Percentiles rank a stretch among this genome's conserved stretches.
Conservation (phyloP, 2,797 vertebrate species). For the Chiloscyllium punctatum region DNA sequence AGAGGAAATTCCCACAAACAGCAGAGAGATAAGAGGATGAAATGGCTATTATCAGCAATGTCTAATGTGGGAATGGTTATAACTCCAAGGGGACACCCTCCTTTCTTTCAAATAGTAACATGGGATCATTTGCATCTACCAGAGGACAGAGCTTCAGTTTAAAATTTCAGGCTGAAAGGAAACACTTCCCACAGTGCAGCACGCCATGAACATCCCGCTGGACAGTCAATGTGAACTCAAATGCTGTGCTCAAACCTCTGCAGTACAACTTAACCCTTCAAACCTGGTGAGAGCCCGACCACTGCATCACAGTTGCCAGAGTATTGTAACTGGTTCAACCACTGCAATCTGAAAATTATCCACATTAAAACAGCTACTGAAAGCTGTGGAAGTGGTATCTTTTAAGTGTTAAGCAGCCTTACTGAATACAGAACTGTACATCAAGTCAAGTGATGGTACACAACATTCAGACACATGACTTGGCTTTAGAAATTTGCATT, state of each 20-base stretch:
- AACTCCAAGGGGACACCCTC: not conserved
- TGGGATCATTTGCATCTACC: not conserved
- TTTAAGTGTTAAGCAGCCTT: not conserved
- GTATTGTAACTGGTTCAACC: not conserved
- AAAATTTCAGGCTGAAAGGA: not conserved
- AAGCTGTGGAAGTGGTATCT: not conserved
- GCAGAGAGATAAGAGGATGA: not conserved
- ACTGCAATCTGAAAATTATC: not conserved
- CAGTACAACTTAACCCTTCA: not conserved
- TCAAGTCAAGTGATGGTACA: not conserved
- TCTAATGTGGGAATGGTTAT: not conserved
- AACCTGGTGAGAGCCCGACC: not conserved
- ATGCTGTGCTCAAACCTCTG: not conserved
- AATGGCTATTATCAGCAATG: not conserved
- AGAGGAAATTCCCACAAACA: not conserved
- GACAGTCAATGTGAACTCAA: not conserved
- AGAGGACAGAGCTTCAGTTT: not conserved
- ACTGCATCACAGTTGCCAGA: not conserved
- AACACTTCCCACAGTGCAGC: not conserved
- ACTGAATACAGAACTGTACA: not conserved
- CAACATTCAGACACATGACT: not conserved
- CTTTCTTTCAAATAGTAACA: not conserved
- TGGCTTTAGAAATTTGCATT: not conserved
- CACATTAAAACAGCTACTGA: not conserved
- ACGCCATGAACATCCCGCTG: not conserved